Base-by-base conservation (phyloP, 2,888 invertebrate species). In the Slavum lentiscoides region DNA sequence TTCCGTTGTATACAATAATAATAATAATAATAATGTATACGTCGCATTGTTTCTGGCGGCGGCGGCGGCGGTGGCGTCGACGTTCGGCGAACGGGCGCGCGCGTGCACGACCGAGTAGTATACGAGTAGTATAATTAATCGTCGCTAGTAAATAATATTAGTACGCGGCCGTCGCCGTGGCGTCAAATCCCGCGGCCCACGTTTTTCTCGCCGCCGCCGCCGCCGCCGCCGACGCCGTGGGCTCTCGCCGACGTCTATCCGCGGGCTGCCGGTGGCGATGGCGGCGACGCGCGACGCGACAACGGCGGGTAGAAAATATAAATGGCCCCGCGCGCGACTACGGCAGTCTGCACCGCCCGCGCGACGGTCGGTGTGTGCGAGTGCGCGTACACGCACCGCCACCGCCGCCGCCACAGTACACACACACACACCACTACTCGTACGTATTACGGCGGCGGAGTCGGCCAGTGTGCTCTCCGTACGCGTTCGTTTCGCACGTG, bases 31-130 rank as follows among this genome's bases (percentile, higher is more conserved):
- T 43, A 43, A 43, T 59, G 85, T 84, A 82, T 86, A 85, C 83
- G 85, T 85, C 72, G 85, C 85, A 77, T 86, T 83, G 74, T 84
- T 85, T 83, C 85, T 37, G 66, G 84, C 61, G 84, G 83, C 19
- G 85, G 84, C 19, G 84, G 83, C n/a, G 85, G 84, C n/a, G 84
- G 37, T n/a, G n/a, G n/a, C 19, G 74, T 19, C 39, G 66, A 67
- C 58, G 67, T 23, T 58, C 8, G 53, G 69, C 61, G 68, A 37
- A 19, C 55, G 19, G 13, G 49, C 49, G 59, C 23, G 68, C 62
- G 69, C 69, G 74, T 66, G 66, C 74, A 37, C 74, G 43, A 53
- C 61, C 53, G 69, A 62, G 66, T 13, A n/a, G n/a, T n/a, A n/a
- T n/a, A 69, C 21, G 30, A 30, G 30, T 61, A 30, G 30, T 61